Conservation (phyloP, 37 sponge, comb jelly and placozoan genomes). For the Halichondria panicea region DNA sequence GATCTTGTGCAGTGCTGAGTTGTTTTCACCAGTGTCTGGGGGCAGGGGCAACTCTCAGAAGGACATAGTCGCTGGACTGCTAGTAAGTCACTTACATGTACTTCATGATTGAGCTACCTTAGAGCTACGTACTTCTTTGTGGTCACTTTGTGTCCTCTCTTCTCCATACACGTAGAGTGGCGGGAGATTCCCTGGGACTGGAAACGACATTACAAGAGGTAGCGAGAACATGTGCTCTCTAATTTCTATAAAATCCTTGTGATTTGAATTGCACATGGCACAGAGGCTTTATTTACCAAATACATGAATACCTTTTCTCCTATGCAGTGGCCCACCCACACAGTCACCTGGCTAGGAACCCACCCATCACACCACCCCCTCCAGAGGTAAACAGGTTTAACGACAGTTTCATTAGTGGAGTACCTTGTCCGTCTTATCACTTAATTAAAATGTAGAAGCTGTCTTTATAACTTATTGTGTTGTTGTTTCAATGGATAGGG, state of each 20-base stretch:
- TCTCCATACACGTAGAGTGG: background rate
- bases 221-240: background rate
- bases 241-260: background rate
- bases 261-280: too few relatives aligned
- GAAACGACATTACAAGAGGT: background rate
- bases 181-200: background rate
- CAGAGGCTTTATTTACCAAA: too few relatives aligned
- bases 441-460: too few relatives aligned
- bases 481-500: too few relatives aligned
- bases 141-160: too few relatives aligned
- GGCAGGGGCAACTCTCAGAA: background rate
- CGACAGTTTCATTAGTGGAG: background rate
- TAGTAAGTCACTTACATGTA: too few relatives aligned
- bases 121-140: too few relatives aligned
- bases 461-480: too few relatives aligned
- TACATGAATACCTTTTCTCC: background rate
- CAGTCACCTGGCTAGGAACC: background rate
- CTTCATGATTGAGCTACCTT: too few relatives aligned
- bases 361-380: slow-evolving; percentile 20
- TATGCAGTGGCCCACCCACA: background rate
- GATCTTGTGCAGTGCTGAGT: slow-evolving; percentile 10
- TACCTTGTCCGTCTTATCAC: too few relatives aligned
- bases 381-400: slow-evolving; percentile 2
- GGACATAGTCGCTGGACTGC: slow-evolving; percentile 11
- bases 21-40: background rate